phyloP scores from a whole-genome alignment of 2,797 vertebrate genomes.

The Centropyge bicolor region DNA sequence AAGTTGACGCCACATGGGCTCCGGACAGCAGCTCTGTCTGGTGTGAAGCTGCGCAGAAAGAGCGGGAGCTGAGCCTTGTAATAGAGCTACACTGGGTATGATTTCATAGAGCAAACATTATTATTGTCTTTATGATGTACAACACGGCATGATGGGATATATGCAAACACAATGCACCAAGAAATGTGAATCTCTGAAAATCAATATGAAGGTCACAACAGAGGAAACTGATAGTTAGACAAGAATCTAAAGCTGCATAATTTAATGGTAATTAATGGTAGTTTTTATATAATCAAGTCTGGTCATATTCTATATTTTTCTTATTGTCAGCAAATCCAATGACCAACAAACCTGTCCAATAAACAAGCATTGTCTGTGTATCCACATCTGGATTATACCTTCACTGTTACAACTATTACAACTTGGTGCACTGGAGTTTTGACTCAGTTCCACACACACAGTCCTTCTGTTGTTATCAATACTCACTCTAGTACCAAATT shows the following conservation, averaged over 20 bases:
- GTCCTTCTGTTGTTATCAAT: constrained; percentile 4
- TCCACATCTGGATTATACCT: no score
- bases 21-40: constrained; percentile 11
- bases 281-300: neutral
- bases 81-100: neutral
- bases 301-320: neutral
- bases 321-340: neutral
- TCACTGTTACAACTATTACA: neutral
- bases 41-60: constrained; percentile 8
- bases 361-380: no score
- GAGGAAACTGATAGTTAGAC: no score
- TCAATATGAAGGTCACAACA: neutral
- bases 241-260: neutral
- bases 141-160: neutral
- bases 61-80: neutral
- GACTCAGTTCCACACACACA: constrained; percentile 1
- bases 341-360: no score
- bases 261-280: neutral
- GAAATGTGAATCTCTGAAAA: neutral
- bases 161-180: neutral
- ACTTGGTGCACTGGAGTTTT: neutral
- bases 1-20: constrained; percentile 10
- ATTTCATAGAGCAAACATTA: constrained; percentile 7
- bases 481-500: neutral
- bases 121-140: neutral